Evolutionary conservation across 2,888 invertebrate species (phyloP).

Genomic region (Dione juno): DNA sequence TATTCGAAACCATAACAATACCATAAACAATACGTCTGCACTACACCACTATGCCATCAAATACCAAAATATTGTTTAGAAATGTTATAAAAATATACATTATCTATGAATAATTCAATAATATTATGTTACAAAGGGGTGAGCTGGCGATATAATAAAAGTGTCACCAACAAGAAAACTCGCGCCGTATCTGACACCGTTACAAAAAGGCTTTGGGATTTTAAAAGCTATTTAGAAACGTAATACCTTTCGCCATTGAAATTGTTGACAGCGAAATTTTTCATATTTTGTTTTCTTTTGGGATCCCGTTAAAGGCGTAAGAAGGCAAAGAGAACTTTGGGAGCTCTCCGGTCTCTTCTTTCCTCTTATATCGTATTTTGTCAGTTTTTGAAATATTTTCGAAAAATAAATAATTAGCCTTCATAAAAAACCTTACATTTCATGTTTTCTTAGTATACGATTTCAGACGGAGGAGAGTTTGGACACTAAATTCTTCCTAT

Average conservation of each 20-base stretch:
- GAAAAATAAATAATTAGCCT: too few species aligned
- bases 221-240: constrained; percentile 17
- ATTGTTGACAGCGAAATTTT: not conserved
- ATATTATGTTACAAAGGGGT: constrained; percentile 19
- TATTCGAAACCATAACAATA: too few species aligned
- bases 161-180: constrained; percentile 14
- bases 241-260: constrained; percentile 4
- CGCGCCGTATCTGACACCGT: constrained; percentile 11
- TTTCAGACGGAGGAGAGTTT: too few species aligned
- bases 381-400: too few species aligned
- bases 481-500: too few species aligned
- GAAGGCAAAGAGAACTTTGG: too few species aligned
- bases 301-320: too few species aligned
- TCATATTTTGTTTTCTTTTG: too few species aligned
- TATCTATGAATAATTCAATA: constrained; percentile 13
- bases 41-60: not conserved
- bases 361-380: too few species aligned
- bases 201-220: constrained; percentile 13
- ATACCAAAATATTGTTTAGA: not conserved
- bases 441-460: too few species aligned
- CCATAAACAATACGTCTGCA: not conserved
- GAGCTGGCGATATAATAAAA: constrained; percentile 10
- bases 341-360: too few species aligned
- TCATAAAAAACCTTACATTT: too few species aligned
- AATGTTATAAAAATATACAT: not conserved